Evolutionary conservation across 2,888 invertebrate species (phyloP).

Genomic region (Nowickia ferox): DNA sequence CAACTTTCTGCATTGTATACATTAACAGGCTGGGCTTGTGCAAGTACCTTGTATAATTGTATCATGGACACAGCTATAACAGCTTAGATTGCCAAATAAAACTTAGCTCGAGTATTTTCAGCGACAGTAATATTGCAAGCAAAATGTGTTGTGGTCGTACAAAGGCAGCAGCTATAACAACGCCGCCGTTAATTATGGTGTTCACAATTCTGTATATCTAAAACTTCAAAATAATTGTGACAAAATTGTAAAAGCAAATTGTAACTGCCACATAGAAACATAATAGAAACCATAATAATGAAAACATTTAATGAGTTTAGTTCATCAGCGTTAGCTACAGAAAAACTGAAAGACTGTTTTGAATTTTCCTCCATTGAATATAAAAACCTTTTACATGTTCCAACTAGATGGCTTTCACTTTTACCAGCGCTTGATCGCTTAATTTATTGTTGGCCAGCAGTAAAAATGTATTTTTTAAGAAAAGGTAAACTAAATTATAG

Average conservation of each 20-base stretch:
- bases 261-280: not conserved
- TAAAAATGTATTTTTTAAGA: too few relatives aligned
- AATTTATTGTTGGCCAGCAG: too few relatives aligned
- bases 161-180: too few relatives aligned
- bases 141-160: too few relatives aligned
- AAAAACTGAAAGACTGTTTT: conserved; percentile 45
- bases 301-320: too few relatives aligned
- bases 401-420: conserved; percentile 54
- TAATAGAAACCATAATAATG: conserved; percentile 47
- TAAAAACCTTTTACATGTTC: conserved; percentile 55
- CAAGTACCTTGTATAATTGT: too few relatives aligned
- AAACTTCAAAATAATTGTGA: too few relatives aligned
- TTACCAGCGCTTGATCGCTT: conserved; percentile 43
- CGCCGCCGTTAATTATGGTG: too few relatives aligned
- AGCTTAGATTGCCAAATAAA: not conserved
- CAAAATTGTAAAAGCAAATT: not conserved
- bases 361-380: conserved; percentile 51
- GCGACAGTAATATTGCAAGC: conserved; percentile 12
- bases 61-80: not conserved
- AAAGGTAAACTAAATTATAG: conserved; percentile 13
- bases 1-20: too few relatives aligned
- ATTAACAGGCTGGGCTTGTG: too few relatives aligned
- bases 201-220: not conserved
- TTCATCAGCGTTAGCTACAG: conserved; percentile 25
- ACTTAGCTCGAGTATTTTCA: conserved; percentile 14